Evolutionary conservation across 2,888 invertebrate genomes (phyloP).

Genomic region (Pseudococcus jackbeardsleyi): DNA sequence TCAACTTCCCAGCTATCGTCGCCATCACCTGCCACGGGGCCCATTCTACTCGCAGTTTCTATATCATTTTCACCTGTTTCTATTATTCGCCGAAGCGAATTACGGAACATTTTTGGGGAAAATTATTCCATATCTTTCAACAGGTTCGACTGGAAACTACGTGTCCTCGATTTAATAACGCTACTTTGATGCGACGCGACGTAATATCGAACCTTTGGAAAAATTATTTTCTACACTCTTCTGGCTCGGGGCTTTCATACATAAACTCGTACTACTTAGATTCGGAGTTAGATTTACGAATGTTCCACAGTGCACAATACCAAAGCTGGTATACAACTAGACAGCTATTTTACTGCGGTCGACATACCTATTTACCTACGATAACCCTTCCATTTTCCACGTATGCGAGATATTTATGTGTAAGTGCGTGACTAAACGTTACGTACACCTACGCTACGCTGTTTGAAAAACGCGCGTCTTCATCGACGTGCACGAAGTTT

Average conservation of each 20-base stretch:
- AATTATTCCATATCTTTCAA: neutral
- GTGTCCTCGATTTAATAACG: neutral
- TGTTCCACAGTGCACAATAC: neutral
- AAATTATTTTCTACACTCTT: too few species aligned
- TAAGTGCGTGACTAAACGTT: conserved; percentile 28
- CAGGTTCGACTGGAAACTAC: neutral
- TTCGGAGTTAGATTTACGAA: neutral
- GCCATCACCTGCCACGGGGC: neutral
- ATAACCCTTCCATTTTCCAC: neutral
- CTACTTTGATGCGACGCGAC: too few species aligned
- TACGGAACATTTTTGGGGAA: neutral
- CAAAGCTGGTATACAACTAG: neutral
- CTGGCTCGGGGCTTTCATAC: too few species aligned
- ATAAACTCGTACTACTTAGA: too few species aligned
- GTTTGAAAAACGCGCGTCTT: neutral
- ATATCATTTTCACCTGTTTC: neutral
- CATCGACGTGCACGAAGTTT: neutral
- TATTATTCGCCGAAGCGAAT: neutral
- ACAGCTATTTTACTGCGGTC: neutral
- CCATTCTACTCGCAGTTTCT: neutral
- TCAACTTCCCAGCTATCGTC: neutral
- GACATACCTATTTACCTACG: neutral
- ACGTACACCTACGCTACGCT: conserved; percentile 8
- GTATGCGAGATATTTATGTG: neutral
- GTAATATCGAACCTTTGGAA: too few species aligned